Evolutionary conservation across 2,797 vertebrate species (phyloP).

Genomic region (Falco rusticolus): DNA sequence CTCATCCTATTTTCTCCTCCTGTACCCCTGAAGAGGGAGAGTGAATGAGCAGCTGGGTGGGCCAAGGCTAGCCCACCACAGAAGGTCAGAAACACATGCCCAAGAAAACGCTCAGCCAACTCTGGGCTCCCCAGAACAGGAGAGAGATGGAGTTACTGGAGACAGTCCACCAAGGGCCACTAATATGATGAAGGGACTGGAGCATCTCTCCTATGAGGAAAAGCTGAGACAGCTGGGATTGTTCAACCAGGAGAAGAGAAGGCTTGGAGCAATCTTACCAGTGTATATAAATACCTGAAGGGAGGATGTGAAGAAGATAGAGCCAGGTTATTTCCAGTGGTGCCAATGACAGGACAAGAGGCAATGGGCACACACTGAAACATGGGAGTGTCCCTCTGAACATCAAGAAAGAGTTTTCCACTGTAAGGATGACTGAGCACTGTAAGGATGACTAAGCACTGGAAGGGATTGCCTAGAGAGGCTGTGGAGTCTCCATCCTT

Average conservation of each 20-base stretch:
- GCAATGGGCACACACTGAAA: background rate
- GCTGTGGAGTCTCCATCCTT: background rate
- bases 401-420: background rate
- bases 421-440: background rate
- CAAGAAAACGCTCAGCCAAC: background rate
- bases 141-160: background rate
- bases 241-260: background rate
- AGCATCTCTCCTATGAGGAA: background rate
- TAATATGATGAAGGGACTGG: background rate
- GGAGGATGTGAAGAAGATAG: background rate
- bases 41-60: background rate
- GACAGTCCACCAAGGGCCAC: background rate
- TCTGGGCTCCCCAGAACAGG: background rate
- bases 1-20: background rate
- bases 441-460: rapidly evolving
- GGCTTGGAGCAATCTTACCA: background rate
- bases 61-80: background rate
- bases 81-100: background rate
- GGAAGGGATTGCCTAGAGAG: background rate
- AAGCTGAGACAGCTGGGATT: background rate
- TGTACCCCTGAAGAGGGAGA: background rate
- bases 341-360: background rate
- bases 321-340: background rate
- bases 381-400: background rate
- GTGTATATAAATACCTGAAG: background rate